Percentiles rank a stretch among this genome's conserved stretches.
Evolutionary conservation across 1,140 invertebrate species (phyloP).

Genomic region (Cydia amplana): DNA sequence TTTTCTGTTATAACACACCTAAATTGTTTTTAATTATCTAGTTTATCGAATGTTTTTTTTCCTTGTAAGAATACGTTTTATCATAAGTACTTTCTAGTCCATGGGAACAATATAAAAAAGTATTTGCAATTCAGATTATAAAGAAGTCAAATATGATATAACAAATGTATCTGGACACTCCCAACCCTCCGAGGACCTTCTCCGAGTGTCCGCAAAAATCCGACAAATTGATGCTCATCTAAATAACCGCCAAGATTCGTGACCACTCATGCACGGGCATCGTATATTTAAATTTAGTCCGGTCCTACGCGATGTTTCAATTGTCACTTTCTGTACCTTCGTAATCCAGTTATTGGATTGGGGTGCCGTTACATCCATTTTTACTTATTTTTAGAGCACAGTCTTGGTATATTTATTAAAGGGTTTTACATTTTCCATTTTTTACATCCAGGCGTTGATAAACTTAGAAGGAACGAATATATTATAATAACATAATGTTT

Average conservation of each 20-base stretch:
- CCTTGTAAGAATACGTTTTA: too few species aligned
- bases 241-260: conserved; percentile 50
- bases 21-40: too few species aligned
- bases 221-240: conserved; percentile 61
- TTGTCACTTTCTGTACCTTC: conserved; percentile 55
- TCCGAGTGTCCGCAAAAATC: conserved; percentile 44
- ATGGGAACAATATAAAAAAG: too few species aligned
- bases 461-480: too few species aligned
- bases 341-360: conserved; percentile 69
- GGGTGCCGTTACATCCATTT: conserved; percentile 51
- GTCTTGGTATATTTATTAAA: conserved; percentile 5
- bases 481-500: too few species aligned
- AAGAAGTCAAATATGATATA: neutral
- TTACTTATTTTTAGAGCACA: conserved; percentile 36
- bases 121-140: too few species aligned
- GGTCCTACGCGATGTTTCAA: conserved; percentile 67
- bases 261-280: conserved; percentile 61
- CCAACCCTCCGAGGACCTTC: neutral
- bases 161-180: neutral
- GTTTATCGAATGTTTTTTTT: too few species aligned
- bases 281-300: conserved; percentile 71
- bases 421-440: conserved; percentile 38
- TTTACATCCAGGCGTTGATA: too few species aligned
- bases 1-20: too few species aligned
- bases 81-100: too few species aligned